phyloP scores from a whole-genome alignment of 1,140 invertebrate species.

The Drosophila serrata region DNA sequence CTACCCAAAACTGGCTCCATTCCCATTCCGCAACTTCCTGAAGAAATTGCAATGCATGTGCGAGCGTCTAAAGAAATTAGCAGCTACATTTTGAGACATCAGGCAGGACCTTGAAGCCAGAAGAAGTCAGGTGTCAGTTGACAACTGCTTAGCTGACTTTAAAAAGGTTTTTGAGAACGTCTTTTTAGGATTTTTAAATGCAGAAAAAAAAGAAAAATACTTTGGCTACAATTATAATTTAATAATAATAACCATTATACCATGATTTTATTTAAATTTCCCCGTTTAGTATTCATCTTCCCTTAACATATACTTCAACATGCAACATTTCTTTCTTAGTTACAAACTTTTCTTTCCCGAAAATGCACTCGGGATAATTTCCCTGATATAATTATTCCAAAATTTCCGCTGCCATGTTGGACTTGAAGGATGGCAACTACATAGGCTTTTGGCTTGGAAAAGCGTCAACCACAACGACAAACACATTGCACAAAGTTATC shows the following conservation, averaged over 20 bases:
- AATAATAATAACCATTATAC: background rate
- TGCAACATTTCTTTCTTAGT: background rate
- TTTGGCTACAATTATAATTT: background rate
- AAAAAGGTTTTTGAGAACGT: too few species aligned
- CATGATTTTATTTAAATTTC: too few species aligned
- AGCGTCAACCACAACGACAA: conserved; percentile 37
- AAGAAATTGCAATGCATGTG: conserved; percentile 64
- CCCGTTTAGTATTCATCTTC: background rate
- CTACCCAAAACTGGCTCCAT: conserved; percentile 3
- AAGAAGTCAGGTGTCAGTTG: background rate
- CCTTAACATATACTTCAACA: background rate
- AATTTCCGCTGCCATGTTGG: conserved; percentile 5
- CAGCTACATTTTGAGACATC: conserved; percentile 39
- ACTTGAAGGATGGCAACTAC: conserved; percentile 1
- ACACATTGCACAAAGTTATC: conserved; percentile 47
- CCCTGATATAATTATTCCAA: conserved; percentile 21
- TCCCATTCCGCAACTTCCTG: background rate
- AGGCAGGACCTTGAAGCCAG: conserved; percentile 7
- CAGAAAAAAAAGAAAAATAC: background rate
- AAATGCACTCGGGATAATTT: conserved; percentile 4
- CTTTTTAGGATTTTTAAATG: background rate
- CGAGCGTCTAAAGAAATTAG: conserved; percentile 64
- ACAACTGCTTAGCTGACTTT: background rate
- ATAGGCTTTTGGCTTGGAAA: conserved; percentile 4
- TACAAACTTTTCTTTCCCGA: background rate